Base-by-base conservation (phyloP, 2,888 invertebrate species). In the Diarsia mendica region DNA sequence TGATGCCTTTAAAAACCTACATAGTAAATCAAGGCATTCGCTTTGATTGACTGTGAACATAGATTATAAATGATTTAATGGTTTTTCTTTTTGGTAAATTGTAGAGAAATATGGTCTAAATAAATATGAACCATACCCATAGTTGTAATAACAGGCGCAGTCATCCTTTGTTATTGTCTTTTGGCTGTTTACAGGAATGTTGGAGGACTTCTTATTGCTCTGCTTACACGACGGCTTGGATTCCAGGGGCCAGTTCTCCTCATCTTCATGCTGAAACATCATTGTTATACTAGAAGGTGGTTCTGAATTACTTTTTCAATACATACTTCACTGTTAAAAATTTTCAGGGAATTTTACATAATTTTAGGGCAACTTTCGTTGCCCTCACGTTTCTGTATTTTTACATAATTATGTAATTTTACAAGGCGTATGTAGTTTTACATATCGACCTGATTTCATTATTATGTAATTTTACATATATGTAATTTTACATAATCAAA, bases 111-210 rank as follows among this genome's bases (percentile, higher is more conserved):
- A 58, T 23, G 6, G 23, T 23, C 49, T 11, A 44, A 63, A 63
- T 44, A 63, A 68, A 72, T 33, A n/a, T 65, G 20, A 53, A 70
- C 82, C 94, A 92, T 90, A 97, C 97, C 96, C 97, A 92, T 97
- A 97, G 88, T 97, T 97, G 87, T 96, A 97, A 89, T 97, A 97
- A 83, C 96, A 96, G 46, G 97, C 94, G 80, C 94, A 94, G 86
- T 96, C 95, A 92, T 96, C 95, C 87, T 95, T 95, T 82, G 95
- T 90, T 83, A 91, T 90, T 58, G 90, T 85, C 72, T 91, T 89
- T 85, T 94, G 92, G 83, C 93, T 92, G 75, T 92, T 94, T 68
- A 92, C 79, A 53, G 92, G 90, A 66, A 90, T 87, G 76, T 90
- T 90, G 39, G 89, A 85, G 72, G 89, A 82, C 86, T 95, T 95